A percentile compares a stretch with the other conserved stretches of the same genome.
Evolutionary conservation across 1,140 invertebrate species (phyloP).

Genomic region (Radopholus similis): DNA sequence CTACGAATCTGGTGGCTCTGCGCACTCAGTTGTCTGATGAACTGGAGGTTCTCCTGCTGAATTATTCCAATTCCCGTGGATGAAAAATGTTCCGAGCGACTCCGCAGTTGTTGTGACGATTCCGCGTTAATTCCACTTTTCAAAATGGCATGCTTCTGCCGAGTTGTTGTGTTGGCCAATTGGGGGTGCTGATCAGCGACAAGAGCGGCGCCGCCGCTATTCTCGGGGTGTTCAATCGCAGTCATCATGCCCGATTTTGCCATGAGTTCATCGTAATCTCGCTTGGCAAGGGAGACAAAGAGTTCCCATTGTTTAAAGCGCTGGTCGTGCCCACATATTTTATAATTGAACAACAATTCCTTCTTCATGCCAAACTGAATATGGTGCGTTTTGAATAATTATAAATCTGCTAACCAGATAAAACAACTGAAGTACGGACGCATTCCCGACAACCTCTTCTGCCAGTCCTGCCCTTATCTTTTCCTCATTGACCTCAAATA

Average conservation of each 20-base stretch:
- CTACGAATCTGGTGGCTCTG: constrained; percentile 8
- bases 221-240: not conserved
- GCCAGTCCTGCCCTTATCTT: constrained; percentile 27
- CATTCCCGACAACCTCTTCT: constrained; percentile 25
- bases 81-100: not conserved
- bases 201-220: no score
- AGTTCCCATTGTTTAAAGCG: constrained; percentile 31
- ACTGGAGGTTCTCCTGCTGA: constrained; percentile 16
- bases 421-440: constrained; percentile 41
- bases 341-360: constrained; percentile 35
- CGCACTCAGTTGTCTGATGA: constrained; percentile 8
- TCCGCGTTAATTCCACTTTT: no score
- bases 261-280: constrained; percentile 46
- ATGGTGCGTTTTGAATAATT: not conserved
- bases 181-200: no score
- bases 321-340: not conserved
- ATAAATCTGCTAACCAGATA: constrained; percentile 29
- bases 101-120: no score
- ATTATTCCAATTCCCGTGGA: constrained; percentile 6
- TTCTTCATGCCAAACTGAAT: constrained; percentile 45
- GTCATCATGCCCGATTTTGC: not conserved
- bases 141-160: no score
- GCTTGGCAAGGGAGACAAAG: constrained; percentile 25
- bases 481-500: constrained; percentile 27
- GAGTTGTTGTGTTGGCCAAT: constrained; percentile 11